Conservation (phyloP, 2,888 invertebrate genomes). For the Deilephila porcellus region DNA sequence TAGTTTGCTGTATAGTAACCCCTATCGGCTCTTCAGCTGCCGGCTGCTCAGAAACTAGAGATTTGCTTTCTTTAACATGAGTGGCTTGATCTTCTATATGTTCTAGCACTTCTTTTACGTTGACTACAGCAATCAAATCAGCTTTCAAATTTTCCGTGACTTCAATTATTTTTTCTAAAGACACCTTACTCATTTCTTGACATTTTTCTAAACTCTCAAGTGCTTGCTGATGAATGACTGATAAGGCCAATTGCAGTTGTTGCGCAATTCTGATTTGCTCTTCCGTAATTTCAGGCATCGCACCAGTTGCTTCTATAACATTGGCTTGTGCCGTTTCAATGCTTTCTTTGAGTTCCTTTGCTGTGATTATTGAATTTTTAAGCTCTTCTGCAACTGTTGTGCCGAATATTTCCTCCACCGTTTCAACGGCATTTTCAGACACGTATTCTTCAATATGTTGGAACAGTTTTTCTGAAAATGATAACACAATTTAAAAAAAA, state of each 20-base stretch:
- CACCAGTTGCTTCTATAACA: slow-evolving; percentile 7
- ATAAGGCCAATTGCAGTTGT: slow-evolving; percentile 45
- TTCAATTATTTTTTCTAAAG: slow-evolving; percentile 43
- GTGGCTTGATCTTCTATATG: neutral
- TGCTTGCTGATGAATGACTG: slow-evolving; percentile 41
- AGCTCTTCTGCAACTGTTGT: slow-evolving; percentile 46
- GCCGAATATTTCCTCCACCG: slow-evolving; percentile 47
- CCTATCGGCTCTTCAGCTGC: neutral
- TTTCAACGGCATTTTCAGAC: slow-evolving; percentile 49
- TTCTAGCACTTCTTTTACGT: slow-evolving; percentile 27
- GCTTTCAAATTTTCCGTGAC: slow-evolving; percentile 41
- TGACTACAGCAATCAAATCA: slow-evolving; percentile 35
- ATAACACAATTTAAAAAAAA: neutral
- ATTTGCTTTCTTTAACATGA: neutral
- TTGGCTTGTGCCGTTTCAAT: slow-evolving; percentile 39
- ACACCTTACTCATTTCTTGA: slow-evolving; percentile 35
- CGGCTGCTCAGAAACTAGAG: neutral
- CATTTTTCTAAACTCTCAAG: slow-evolving; percentile 41
- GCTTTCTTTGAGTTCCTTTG: slow-evolving; percentile 53
- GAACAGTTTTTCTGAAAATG: slow-evolving; percentile 39
- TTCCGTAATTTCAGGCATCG: slow-evolving; percentile 35
- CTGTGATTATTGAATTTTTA: slow-evolving; percentile 49
- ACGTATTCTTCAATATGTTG: slow-evolving; percentile 57
- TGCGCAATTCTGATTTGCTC: slow-evolving; percentile 44
- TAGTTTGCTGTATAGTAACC: neutral